phyloP scores from a whole-genome alignment of 2,888 invertebrate genomes.

The Drosophila greeni region DNA sequence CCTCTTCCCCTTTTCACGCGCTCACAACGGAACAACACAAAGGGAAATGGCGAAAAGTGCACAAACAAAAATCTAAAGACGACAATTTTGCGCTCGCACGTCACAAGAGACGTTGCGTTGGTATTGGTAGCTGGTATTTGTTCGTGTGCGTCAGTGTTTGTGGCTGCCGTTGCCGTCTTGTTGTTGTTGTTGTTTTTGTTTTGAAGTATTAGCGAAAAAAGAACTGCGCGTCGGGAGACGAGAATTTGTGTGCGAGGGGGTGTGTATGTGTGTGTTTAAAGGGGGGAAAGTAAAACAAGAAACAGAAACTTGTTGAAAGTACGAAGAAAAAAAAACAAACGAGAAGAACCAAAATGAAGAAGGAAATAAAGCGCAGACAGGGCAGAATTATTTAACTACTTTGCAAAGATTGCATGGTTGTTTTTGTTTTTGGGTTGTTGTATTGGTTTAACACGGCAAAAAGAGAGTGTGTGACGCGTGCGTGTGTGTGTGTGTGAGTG shows the following conservation, averaged over 20 bases:
- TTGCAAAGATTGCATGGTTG: conserved; percentile 67
- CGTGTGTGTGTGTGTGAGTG: conserved; percentile 10
- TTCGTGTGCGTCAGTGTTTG: conserved; percentile 52
- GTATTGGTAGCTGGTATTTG: conserved; percentile 39
- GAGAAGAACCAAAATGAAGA: conserved; percentile 46
- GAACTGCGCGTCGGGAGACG: conserved; percentile 66
- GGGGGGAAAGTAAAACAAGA: conserved; percentile 64
- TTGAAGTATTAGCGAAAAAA: conserved; percentile 69
- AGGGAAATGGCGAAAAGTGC: conserved; percentile 42
- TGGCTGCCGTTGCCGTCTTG: conserved; percentile 36
- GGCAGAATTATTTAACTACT: conserved; percentile 75
- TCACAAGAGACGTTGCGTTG: conserved; percentile 42
- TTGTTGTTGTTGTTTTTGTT: conserved; percentile 49
- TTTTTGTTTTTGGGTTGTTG: conserved; percentile 54
- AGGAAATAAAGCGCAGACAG: conserved; percentile 75
- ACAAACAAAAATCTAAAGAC: conserved; percentile 42
- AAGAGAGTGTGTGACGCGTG: conserved; percentile 14
- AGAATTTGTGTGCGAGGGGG: conserved; percentile 3
- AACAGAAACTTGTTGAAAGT: conserved; percentile 71
- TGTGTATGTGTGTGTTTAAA: conserved; percentile 33
- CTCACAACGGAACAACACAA: conserved; percentile 20
- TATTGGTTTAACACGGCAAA: conserved; percentile 33
- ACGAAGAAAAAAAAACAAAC: conserved; percentile 51
- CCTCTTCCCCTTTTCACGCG: conserved; percentile 10
- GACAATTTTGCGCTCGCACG: conserved; percentile 41